Base-by-base conservation (phyloP, 2,797 vertebrate genomes). In the Distichodus sexfasciatus region DNA sequence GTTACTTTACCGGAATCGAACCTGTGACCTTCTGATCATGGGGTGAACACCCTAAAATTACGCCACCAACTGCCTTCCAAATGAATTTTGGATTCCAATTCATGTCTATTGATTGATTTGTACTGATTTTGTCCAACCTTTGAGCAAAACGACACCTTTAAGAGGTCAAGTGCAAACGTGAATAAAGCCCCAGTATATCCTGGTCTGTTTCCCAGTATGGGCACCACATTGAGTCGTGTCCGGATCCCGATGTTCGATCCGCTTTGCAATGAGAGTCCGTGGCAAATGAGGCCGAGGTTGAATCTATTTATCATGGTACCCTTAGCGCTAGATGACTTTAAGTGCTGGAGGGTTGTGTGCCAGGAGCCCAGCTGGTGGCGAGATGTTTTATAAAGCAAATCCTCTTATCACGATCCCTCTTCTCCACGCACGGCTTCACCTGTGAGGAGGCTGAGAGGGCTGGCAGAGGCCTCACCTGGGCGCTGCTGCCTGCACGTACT, bases 321-420 rank as follows among this genome's bases (percentile, higher is more conserved):
- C 79, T 35, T 64, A 79, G 69, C 60, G 50, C 55, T 46, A n/a
- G 43, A 54, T 77, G 75, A 72, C 44, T 76, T 57, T 74, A 60
- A 74, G 75, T 72, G 76, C 55, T 57, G 47, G 66, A 14, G 59
- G 57, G 51, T 64, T 58, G 50, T 81, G 66, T 35, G 74, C 69
- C 55, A 72, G 71, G 44, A 75, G 81, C 62, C 36, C 86, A 90
- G 87, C 85, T 89, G 86, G 69, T 48, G 71, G 73, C 58, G 63
- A 85, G 78, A 82, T 88, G 82, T 89, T 88, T 88, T 89, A 84
- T 84, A 88, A 90, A 89, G 79, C 71, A 46, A 80, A 85, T 83
- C 81, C 76, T 86, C 85, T 90, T 85, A 89, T 89, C 84, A 75
- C 70, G 81, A 77, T 85, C 73, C 41, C 51, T 77, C 71, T 54